Base-by-base conservation (phyloP, 2,113 vertebrate genomes). In the Mystacornis crossleyi region DNA sequence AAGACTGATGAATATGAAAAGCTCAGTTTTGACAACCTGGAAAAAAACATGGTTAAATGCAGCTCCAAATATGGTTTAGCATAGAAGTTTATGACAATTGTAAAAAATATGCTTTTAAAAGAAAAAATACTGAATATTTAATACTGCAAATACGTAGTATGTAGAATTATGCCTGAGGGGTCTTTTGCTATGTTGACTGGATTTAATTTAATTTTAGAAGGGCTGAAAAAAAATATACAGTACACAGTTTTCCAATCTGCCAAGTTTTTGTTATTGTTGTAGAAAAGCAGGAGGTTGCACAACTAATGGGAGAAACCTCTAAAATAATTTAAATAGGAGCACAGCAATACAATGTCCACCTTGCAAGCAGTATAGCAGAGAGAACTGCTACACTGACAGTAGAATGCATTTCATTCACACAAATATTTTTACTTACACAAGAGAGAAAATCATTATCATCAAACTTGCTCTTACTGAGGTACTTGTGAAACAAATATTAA, bases 61-160 rank as follows among this genome's bases (percentile, higher is more conserved):
- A 96, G 86, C 9, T 28, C n/a, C n/a, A 17, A 87, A 85, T 84
- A 93, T 23, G 43, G 77, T 77, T 89, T 78, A 94, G 71, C 34
- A 78, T 40, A 50, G 50, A 93, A 86, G 36, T 91, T 91, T 94
- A 95, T 69, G 67, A 94, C 80, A 88, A 95, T 96, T 91, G 71
- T 89, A 95, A 96, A 96, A 96, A 97, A 97, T 93, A 89, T 17
- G 94, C 97, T 97, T 96, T 97, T 95, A 95, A 80, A 93, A 96
- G 54, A 81, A 89, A 95, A 95, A 96, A 95, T 82, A 86, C 89
- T 97, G 83, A 95, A 97, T 98, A 97, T 97, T 97, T 97, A 95
- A 97, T 97, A 92, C n/a, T 47, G 66, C 33, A 96, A 96, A 97
- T 96, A 97, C 96, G 81, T 86, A 95, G 88, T 96, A 95, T 95